These are phyloP conservation scores for Epistrophe eligans DNA, from an alignment of 2,888 invertebrate species.

Conservation along the genomic window DNA sequence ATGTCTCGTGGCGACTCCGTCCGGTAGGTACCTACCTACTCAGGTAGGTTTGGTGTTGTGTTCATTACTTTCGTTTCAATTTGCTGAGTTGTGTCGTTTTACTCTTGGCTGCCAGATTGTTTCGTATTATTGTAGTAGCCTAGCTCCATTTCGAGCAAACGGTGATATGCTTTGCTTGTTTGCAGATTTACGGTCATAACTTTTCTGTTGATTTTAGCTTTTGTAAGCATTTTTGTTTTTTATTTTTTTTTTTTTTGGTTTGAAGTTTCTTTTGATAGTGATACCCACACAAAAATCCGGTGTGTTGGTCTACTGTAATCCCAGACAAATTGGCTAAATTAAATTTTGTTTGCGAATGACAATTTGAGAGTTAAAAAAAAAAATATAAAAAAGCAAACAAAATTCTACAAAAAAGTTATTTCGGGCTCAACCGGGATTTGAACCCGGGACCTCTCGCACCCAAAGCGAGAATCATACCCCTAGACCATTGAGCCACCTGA, in stretches of 20 bases:
- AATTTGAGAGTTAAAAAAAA: conserved; percentile 33
- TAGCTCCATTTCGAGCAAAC: neutral
- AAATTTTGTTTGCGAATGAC: conserved; percentile 47
- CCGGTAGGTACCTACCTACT: conserved; percentile 8
- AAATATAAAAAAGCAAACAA: conserved; percentile 46
- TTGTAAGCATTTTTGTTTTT: conserved; percentile 63
- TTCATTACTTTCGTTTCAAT: conserved; percentile 72
- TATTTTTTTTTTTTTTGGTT: conserved; percentile 1
- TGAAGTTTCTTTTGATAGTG: neutral
- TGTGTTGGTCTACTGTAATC: conserved; percentile 48
- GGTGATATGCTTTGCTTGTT: conserved; percentile 49
- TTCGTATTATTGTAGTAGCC: conserved; percentile 34
- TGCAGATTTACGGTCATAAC: conserved; percentile 71
- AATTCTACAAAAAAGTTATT: conserved; percentile 48
- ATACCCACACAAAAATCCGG: conserved; percentile 8
- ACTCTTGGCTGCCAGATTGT: conserved; percentile 32
- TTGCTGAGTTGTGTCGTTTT: conserved; percentile 62
- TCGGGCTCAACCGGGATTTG: conserved; percentile 84
- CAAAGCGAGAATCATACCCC: conserved; percentile 84
- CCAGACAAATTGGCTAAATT: conserved; percentile 59
- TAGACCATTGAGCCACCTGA: conserved; percentile 83
- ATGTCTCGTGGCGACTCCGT: conserved; percentile 67
- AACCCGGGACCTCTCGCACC: conserved; percentile 84
- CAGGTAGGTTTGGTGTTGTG: conserved; percentile 45
- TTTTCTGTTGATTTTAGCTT: conserved; percentile 72